These are phyloP conservation scores for Prunella strophiata DNA, from an alignment of 2,797 vertebrate genomes.

Conservation along the genomic window DNA sequence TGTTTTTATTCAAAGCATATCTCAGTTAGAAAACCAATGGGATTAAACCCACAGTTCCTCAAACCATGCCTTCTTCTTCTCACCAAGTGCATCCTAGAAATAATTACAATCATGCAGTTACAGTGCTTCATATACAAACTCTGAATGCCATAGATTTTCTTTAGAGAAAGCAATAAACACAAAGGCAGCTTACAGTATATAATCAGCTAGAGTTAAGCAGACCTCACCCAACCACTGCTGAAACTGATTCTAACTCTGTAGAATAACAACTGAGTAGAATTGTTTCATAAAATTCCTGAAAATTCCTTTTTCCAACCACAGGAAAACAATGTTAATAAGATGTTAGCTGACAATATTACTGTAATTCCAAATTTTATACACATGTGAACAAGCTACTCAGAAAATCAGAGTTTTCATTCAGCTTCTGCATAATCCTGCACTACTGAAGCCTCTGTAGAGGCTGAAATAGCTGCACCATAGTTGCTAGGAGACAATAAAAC, in stretches of 20 bases:
- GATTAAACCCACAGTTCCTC: not conserved
- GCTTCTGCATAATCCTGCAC: rapidly evolving
- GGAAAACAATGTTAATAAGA: not conserved
- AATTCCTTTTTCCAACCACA: not conserved
- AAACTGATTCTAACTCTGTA: not conserved
- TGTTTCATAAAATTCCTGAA: not conserved
- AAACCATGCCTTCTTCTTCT: not conserved
- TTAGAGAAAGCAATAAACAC: not conserved
- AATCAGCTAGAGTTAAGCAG: not conserved
- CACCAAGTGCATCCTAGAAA: not conserved
- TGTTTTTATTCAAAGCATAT: not conserved
- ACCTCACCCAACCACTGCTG: not conserved
- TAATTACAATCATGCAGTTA: not conserved
- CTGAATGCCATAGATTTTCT: not conserved
- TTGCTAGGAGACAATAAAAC: not conserved
- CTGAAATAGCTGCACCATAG: not conserved
- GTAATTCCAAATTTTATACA: not conserved
- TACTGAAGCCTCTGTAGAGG: not conserved
- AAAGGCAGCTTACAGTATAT: not conserved
- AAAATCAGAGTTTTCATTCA: not conserved
- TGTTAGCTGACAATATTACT: not conserved
- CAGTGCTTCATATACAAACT: not conserved
- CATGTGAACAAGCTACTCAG: not conserved
- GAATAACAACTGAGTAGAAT: not conserved
- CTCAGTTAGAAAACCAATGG: not conserved